Conservation (phyloP, 2,113 vertebrate genomes). For the Nanorana parkeri region DNA sequence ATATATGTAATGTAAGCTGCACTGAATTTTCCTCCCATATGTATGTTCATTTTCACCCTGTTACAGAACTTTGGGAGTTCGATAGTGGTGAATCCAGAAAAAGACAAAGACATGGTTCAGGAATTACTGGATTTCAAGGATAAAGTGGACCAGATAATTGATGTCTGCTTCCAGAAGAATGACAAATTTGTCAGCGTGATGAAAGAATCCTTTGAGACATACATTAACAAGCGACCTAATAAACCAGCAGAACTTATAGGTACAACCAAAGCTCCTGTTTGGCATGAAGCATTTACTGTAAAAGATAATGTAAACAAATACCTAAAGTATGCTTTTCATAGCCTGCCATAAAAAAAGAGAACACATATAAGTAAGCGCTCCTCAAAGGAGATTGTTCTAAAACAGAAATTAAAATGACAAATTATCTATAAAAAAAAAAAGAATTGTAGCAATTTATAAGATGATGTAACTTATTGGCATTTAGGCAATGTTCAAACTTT, state of each 20-base stretch:
- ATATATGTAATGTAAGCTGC: too few species aligned
- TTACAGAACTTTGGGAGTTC: conserved; percentile 80
- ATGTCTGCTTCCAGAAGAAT: conserved; percentile 83
- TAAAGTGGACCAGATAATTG: conserved; percentile 81
- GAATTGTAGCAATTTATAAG: too few species aligned
- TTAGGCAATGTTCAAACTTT: too few species aligned
- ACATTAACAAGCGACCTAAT: conserved; percentile 85
- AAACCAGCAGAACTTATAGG: conserved; percentile 84
- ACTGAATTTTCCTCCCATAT: background rate
- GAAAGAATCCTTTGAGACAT: conserved; percentile 85
- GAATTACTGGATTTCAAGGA: conserved; percentile 86
- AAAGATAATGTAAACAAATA: too few species aligned
- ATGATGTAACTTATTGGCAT: too few species aligned
- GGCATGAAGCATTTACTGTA: too few species aligned
- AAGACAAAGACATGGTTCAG: conserved; percentile 85
- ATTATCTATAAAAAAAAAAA: too few species aligned
- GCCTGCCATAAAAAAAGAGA: too few species aligned
- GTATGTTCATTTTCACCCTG: conserved; percentile 19
- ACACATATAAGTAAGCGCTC: too few species aligned
- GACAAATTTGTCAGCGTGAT: conserved; percentile 82
- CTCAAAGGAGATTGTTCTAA: too few species aligned
- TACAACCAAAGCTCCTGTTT: conserved; percentile 57
- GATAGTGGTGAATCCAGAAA: conserved; percentile 84
- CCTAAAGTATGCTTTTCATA: too few species aligned
- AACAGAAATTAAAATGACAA: too few species aligned